Evolutionary conservation across 2,797 vertebrate species (phyloP).

Genomic region (Chaetodon trifasciatus): DNA sequence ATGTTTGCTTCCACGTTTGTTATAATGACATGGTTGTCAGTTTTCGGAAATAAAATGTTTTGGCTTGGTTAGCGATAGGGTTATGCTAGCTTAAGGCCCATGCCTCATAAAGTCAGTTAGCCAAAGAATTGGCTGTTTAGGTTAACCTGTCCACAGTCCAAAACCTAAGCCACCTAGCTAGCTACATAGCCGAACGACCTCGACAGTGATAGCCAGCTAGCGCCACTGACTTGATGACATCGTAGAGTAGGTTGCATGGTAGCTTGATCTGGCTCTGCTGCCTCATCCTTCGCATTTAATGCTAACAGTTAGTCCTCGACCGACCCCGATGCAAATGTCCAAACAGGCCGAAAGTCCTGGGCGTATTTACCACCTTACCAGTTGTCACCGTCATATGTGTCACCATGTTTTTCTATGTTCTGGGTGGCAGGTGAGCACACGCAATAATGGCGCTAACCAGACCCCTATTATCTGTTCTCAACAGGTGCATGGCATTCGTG

Average conservation of each 20-base stretch:
- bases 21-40: slow-evolving; percentile 51
- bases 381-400: not conserved
- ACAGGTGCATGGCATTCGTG: slow-evolving; percentile 41
- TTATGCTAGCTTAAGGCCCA: slow-evolving; percentile 62
- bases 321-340: slow-evolving; percentile 15
- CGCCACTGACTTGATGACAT: slow-evolving; percentile 1
- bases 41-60: slow-evolving; percentile 7
- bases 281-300: slow-evolving; percentile 28
- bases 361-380: slow-evolving; percentile 31
- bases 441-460: not conserved
- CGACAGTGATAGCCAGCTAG: slow-evolving; percentile 5
- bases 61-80: slow-evolving; percentile 19
- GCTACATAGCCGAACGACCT: slow-evolving; percentile 12
- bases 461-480: not conserved
- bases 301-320: not conserved
- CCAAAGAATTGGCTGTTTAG: slow-evolving; percentile 3
- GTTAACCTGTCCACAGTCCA: slow-evolving; percentile 15
- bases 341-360: slow-evolving; percentile 32
- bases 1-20: not conserved
- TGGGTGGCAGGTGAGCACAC: slow-evolving; percentile 7
- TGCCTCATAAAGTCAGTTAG: slow-evolving; percentile 50
- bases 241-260: not conserved
- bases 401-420: not conserved
- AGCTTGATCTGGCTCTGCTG: slow-evolving; percentile 30
- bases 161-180: slow-evolving; percentile 21